These are phyloP conservation scores for Turdus rufiventris DNA, from an alignment of 2,113 vertebrate species.

Conservation along the genomic window DNA sequence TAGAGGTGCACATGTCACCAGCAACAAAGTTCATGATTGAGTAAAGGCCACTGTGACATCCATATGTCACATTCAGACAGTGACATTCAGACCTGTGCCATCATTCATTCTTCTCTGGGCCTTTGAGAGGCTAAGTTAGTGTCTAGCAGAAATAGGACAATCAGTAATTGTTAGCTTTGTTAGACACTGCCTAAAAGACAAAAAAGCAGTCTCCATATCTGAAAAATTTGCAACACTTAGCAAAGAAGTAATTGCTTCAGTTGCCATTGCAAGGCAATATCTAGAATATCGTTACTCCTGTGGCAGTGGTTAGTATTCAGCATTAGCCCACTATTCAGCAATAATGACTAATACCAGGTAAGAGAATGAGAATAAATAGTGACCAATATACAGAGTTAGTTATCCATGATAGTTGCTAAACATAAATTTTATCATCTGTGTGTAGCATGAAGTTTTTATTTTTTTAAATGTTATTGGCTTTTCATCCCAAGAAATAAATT, in stretches of 20 bases:
- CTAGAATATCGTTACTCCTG: not conserved
- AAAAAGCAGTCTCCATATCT: not conserved
- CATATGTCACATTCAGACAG: too few species aligned
- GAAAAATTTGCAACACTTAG: not conserved
- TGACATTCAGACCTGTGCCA: not conserved
- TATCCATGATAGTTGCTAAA: not conserved
- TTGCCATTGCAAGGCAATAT: not conserved
- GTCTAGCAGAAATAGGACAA: not conserved
- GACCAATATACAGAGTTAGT: not conserved
- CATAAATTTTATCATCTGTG: not conserved
- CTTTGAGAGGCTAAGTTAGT: not conserved
- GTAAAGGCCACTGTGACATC: not conserved
- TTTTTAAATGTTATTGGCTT: not conserved
- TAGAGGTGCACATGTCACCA: not conserved
- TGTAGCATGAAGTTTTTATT: not conserved
- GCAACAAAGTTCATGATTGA: not conserved
- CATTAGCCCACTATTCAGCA: not conserved
- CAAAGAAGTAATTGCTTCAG: not conserved
- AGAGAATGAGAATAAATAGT: not conserved
- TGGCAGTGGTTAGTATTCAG: not conserved
- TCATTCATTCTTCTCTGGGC: not conserved
- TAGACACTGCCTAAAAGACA: not conserved
- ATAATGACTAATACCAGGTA: not conserved
- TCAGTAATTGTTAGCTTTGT: not conserved
- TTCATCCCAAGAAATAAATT: not conserved